Evolutionary conservation across 64 coral and sea anemone genomes (phyloP).

Genomic region (Stichodactyla mertensii): DNA sequence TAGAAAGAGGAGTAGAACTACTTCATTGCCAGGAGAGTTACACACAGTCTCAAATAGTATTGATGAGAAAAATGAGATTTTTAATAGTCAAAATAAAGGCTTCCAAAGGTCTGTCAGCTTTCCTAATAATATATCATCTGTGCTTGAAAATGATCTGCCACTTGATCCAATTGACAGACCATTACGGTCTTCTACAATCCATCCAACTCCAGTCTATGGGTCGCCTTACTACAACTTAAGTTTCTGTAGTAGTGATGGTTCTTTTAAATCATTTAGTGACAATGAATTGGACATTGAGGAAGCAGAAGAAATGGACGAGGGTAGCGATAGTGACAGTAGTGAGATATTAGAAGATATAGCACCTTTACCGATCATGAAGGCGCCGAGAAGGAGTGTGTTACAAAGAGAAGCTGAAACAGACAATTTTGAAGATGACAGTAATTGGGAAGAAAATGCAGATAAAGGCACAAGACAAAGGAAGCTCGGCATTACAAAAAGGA

Average conservation of each 20-base stretch:
- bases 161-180: background rate
- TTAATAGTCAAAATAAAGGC: background rate
- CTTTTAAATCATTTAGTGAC: constrained; percentile 63
- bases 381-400: background rate
- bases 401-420: background rate
- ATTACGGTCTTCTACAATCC: background rate
- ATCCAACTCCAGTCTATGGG: constrained; percentile 15
- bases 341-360: constrained; percentile 14
- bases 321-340: background rate
- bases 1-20: background rate
- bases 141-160: background rate
- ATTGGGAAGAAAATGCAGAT: background rate
- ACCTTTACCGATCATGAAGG: constrained; percentile 20
- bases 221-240: constrained; percentile 59
- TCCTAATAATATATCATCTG: constrained; percentile 30
- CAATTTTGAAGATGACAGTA: background rate
- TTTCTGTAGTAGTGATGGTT: constrained; percentile 59
- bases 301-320: constrained; percentile 68
- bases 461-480: background rate
- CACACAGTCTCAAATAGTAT: background rate
- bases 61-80: background rate
- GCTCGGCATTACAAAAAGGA: background rate
- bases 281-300: constrained; percentile 52
- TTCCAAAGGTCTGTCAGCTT: constrained; percentile 53
- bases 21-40: background rate